Conservation (phyloP, 1,140 invertebrate species). For the Bombus picipes region DNA sequence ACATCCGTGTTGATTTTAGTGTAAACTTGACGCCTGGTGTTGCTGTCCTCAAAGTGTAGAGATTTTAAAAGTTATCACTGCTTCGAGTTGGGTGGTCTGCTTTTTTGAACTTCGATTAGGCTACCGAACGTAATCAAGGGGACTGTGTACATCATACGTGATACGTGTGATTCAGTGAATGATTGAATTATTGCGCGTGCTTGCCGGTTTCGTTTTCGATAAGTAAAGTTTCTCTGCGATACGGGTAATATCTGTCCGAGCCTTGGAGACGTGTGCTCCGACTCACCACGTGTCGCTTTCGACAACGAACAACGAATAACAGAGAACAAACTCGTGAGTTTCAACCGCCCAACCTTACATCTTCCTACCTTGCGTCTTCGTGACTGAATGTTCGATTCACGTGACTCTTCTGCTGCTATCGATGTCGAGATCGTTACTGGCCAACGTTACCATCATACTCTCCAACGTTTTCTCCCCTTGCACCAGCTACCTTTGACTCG, state of each 20-base stretch:
- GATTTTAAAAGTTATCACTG: not conserved
- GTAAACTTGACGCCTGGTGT: not conserved
- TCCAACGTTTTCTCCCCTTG: not conserved
- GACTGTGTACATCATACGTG: not conserved
- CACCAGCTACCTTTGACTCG: slow-evolving; percentile 22
- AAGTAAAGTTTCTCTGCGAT: not conserved
- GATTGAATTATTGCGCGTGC: not conserved
- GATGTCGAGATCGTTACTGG: too few relatives aligned
- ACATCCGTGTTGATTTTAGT: not conserved
- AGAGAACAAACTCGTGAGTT: not conserved
- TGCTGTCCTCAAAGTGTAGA: not conserved
- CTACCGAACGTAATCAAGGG: not conserved
- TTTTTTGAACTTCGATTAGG: not conserved
- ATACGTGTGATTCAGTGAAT: not conserved
- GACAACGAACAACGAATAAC: not conserved
- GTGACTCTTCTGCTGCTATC: not conserved
- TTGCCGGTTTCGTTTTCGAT: not conserved
- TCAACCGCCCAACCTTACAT: not conserved
- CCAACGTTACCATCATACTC: not conserved
- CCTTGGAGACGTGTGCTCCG: not conserved
- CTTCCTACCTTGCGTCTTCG: not conserved
- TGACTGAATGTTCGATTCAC: not conserved
- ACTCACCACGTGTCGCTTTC: slow-evolving; percentile 28
- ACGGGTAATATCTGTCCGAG: not conserved
- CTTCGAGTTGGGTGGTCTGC: not conserved